Percentiles rank a stretch among this genome's conserved stretches.
These are phyloP conservation scores for Branchinecta sandiegonensis DNA, from an alignment of 2,888 invertebrate genomes.

Conservation along the genomic window DNA sequence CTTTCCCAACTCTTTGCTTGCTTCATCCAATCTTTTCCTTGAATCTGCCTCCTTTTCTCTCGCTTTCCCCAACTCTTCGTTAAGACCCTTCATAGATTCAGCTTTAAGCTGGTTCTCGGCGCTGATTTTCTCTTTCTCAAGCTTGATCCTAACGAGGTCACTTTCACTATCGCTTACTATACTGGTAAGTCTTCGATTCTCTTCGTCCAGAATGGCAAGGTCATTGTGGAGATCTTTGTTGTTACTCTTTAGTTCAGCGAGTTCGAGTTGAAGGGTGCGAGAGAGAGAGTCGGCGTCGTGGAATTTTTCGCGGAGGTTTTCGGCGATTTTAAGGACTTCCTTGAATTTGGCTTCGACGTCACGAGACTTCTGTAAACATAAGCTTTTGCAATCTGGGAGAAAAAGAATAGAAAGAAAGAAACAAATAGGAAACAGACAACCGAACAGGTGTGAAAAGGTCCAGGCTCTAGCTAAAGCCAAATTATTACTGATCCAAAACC, in stretches of 20 bases:
- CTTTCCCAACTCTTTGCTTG: no score
- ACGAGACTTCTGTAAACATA: not conserved
- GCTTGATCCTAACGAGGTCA: not conserved
- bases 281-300: slow-evolving; percentile 2
- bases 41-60: not conserved
- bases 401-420: no score
- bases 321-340: slow-evolving; percentile 11
- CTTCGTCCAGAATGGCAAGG: slow-evolving; percentile 1
- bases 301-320: slow-evolving; percentile 2
- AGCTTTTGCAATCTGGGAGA: not conserved
- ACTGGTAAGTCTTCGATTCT: slow-evolving; percentile 6
- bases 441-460: no score
- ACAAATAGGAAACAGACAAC: no score
- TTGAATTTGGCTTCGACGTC: slow-evolving; percentile 1
- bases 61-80: not conserved
- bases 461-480: no score
- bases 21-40: not conserved
- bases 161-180: not conserved
- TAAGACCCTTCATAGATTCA: not conserved
- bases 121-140: not conserved
- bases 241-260: not conserved
- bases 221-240: not conserved
- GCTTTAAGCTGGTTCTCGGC: no score
- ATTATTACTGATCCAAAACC: no score
- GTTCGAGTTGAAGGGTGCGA: not conserved